Evolutionary conservation across 2,113 vertebrate species (phyloP), one percentile per base, ranked within the genome.

Genomic region (Thalassoma bifasciatum): DNA sequence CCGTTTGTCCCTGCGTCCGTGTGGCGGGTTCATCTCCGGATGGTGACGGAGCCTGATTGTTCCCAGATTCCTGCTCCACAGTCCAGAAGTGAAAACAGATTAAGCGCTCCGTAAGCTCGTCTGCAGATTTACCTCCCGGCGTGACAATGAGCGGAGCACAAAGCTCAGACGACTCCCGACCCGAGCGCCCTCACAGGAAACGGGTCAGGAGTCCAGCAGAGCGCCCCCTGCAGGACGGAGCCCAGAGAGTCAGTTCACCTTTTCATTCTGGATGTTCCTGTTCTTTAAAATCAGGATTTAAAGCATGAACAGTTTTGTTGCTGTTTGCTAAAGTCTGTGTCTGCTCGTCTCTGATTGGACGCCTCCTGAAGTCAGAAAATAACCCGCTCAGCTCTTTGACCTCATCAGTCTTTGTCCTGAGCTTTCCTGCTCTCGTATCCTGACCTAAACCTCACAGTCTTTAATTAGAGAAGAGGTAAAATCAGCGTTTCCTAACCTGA

Each of bases 381-480:
- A 22, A 66, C 22, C 50, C 6, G 0, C 30, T 19, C 16, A 1
- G 24, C 38, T 11, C 30, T 12, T 64, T n/a, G 14, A 40, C 51
- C 56, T 22, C 11, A 51, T 51, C 64, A 30, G 62, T 72, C 40
- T 73, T 13, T 16, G 46, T 78, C 53, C 62, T 3, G 49, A 21
- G 36, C 50, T 8, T 1, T 34, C 52, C 52, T 40, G 37, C 30
- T 21, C 64, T 42, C 26, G 16, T 36, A 34, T 54, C 58, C 19
- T 71, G 21, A 47, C 46, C 57, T 69, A 65, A 36, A n/a, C 42
- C 19, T 40, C 24, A 47, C 30, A 44, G 34, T 77, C 69, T 70
- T 88, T 83, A 85, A 89, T 83, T 83, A 38, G 81, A 83, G 87
- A 89, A 77, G 79, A 88, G 82, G 60, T 67, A 88, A 78, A 89